phyloP scores from a whole-genome alignment of 2,888 invertebrate genomes.

The Epiblema foenella region DNA sequence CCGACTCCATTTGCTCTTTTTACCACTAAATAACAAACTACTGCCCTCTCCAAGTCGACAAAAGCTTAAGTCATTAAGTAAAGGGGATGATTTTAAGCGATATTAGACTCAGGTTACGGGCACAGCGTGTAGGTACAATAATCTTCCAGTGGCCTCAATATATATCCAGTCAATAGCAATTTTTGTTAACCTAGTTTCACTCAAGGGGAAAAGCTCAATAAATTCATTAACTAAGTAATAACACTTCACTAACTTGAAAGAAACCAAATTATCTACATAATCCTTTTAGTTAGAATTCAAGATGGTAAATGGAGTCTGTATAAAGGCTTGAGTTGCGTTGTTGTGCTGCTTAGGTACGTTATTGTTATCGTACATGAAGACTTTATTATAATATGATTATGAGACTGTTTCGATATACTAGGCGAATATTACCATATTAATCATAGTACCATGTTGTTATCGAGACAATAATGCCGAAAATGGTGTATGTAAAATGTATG shows the following conservation, averaged over 20 bases:
- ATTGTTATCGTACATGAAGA: constrained; percentile 24
- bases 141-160: constrained; percentile 1
- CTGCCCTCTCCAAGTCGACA: neutral
- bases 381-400: constrained; percentile 29
- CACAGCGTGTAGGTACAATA: neutral
- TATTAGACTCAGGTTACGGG: neutral
- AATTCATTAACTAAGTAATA: constrained; percentile 16
- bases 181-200: constrained; percentile 2
- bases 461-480: neutral
- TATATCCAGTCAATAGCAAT: neutral
- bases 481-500: neutral
- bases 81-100: neutral
- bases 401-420: constrained; percentile 1
- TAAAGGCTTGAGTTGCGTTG: constrained; percentile 22
- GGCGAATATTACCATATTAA: neutral
- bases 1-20: constrained; percentile 31
- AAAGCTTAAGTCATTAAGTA: neutral
- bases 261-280: constrained; percentile 13
- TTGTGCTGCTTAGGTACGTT: constrained; percentile 28
- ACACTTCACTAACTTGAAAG: constrained; percentile 16
- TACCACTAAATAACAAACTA: constrained; percentile 39
- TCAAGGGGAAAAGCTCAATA: neutral
- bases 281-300: constrained; percentile 29
- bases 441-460: neutral
- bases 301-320: constrained; percentile 31